Conservation (phyloP, 1,140 invertebrate species). For the Cyclina sinensis region DNA sequence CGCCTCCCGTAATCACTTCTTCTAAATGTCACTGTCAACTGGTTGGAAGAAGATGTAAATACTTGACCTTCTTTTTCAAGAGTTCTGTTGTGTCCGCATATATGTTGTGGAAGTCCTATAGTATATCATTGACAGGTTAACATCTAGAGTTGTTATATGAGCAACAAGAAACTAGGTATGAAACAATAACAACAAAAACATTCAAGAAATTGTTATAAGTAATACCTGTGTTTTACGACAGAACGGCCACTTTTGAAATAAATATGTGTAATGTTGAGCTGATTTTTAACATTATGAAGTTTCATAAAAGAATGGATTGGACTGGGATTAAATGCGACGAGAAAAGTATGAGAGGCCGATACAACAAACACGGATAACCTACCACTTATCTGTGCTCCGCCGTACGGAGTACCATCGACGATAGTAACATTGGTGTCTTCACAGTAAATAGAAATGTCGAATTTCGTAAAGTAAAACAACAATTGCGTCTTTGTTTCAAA, state of each 20-base stretch:
- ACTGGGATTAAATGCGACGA: too few relatives aligned
- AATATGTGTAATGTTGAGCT: too few relatives aligned
- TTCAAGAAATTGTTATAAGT: too few relatives aligned
- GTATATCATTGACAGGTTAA: too few relatives aligned
- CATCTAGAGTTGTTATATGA: too few relatives aligned
- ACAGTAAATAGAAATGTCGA: not conserved
- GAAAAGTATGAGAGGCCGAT: too few relatives aligned
- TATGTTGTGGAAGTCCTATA: not conserved
- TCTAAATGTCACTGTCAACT: not conserved
- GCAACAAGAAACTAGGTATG: too few relatives aligned
- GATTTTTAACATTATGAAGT: too few relatives aligned
- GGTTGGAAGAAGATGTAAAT: not conserved
- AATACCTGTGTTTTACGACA: too few relatives aligned
- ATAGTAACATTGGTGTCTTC: not conserved
- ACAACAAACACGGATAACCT: not conserved
- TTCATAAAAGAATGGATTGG: too few relatives aligned
- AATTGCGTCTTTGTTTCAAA: not conserved
- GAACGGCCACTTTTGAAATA: too few relatives aligned
- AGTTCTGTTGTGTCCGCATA: not conserved
- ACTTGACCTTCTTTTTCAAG: not conserved
- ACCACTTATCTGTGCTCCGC: not conserved
- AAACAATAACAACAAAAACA: too few relatives aligned
- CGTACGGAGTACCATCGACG: not conserved
- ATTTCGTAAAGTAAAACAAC: not conserved
- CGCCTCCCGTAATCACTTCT: not conserved